These are phyloP conservation scores for Pygmarrhopalites habei DNA, from an alignment of 1,140 invertebrate genomes.

Conservation along the genomic window DNA sequence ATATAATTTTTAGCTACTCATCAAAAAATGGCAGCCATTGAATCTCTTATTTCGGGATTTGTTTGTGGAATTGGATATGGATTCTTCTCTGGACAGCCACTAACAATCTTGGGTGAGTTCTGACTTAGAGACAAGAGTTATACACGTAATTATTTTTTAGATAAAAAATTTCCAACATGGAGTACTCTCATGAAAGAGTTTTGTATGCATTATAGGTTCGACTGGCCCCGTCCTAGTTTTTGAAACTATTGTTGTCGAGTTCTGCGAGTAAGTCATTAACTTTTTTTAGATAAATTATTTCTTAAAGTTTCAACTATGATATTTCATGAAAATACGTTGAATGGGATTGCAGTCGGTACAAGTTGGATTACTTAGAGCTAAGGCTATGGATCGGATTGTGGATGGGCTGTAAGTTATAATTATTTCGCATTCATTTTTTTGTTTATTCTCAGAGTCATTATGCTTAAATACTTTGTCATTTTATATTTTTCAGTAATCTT, in stretches of 20 bases:
- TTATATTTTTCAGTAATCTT: no score
- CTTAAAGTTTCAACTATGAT: no score
- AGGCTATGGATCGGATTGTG: slow-evolving; percentile 93
- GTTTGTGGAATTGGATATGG: slow-evolving; percentile 93
- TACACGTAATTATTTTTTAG: no score
- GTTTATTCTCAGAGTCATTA: no score
- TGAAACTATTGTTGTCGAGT: slow-evolving; percentile 93
- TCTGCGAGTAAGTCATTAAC: slow-evolving; percentile 72
- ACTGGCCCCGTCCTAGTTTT: slow-evolving; percentile 98
- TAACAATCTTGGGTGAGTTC: slow-evolving; percentile 97
- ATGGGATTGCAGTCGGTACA: slow-evolving; percentile 54
- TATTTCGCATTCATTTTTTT: no score
- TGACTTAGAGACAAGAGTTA: no score
- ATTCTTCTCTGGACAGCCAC: slow-evolving; percentile 93
- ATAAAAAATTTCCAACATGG: no score
- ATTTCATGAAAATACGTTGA: no score
- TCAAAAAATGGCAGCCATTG: slow-evolving; percentile 91
- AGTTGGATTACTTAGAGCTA: slow-evolving; percentile 88
- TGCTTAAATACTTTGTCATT: no score
- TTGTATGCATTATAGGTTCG: slow-evolving; percentile 91
- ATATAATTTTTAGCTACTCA: no score
- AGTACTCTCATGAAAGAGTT: no score
- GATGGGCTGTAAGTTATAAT: slow-evolving; percentile 59
- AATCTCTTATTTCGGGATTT: slow-evolving; percentile 90
- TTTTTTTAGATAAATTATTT: no score